Percentiles rank a stretch among this genome's conserved stretches.
phyloP scores from a whole-genome alignment of 2,113 vertebrate species.

The Myiopsitta monachus region DNA sequence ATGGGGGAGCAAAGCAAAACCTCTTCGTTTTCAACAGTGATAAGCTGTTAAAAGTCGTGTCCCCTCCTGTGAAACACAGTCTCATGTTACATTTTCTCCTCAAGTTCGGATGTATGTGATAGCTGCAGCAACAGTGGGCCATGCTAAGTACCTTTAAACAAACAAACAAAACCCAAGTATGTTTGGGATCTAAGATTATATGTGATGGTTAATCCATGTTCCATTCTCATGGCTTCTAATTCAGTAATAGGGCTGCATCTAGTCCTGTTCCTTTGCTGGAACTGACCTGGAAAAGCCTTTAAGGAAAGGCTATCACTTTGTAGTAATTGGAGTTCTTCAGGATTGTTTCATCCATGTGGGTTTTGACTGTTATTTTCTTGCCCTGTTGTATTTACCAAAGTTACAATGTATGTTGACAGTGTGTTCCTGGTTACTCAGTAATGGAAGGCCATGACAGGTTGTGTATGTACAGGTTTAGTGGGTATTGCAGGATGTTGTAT shows the following conservation, averaged over 20 bases:
- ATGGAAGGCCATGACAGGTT: neutral
- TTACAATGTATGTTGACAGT: neutral
- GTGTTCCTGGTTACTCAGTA: neutral
- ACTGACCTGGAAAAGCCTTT: neutral
- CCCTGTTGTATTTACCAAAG: neutral
- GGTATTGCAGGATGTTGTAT: neutral
- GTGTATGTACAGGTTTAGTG: neutral
- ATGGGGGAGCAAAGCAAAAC: neutral
- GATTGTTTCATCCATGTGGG: neutral
- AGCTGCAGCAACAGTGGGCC: neutral
- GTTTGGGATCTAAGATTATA: neutral
- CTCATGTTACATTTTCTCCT: neutral
- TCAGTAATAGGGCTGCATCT: neutral
- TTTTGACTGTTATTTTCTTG: neutral
- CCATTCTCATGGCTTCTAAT: neutral
- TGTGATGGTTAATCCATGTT: neutral
- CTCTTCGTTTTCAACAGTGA: neutral
- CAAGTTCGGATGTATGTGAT: neutral
- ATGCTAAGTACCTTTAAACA: neutral
- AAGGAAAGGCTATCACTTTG: neutral
- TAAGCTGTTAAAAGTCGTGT: neutral
- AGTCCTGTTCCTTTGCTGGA: neutral
- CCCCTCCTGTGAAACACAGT: neutral
- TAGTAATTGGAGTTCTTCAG: neutral
- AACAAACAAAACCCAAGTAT: neutral